Evolutionary conservation across 2,888 invertebrate genomes (phyloP).

Genomic region (Thecocarcelia acutangulata): DNA sequence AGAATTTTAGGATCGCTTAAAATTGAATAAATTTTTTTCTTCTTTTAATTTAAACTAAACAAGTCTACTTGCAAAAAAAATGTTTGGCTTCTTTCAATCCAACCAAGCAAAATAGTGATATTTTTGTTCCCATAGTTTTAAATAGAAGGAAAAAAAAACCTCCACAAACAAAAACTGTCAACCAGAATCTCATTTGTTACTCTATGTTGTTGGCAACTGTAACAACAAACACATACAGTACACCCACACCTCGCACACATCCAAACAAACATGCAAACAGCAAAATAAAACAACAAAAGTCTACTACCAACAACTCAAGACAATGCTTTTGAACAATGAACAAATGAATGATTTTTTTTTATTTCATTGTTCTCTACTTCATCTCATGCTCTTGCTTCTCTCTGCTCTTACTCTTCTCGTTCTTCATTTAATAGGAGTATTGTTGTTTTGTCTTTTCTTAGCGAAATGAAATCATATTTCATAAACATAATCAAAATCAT

Average conservation of each 20-base stretch:
- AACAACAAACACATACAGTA: conserved; percentile 35
- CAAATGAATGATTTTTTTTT: conserved; percentile 69
- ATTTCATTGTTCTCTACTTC: conserved; percentile 70
- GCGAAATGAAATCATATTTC: conserved; percentile 73
- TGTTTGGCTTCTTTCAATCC: conserved; percentile 47
- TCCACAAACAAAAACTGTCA: conserved; percentile 75
- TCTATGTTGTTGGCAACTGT: conserved; percentile 74
- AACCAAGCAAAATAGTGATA: conserved; percentile 63
- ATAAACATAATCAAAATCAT: conserved; percentile 68
- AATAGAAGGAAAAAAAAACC: conserved; percentile 22
- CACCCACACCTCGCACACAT: conserved; percentile 3
- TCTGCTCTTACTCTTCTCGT: conserved; percentile 22
- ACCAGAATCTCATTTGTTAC: conserved; percentile 80
- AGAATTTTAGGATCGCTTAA: too few species aligned
- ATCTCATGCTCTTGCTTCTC: conserved; percentile 22
- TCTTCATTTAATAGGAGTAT: conserved; percentile 40
- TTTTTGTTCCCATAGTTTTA: background rate
- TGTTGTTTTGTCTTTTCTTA: conserved; percentile 72
- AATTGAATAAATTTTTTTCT: too few species aligned
- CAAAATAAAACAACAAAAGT: conserved; percentile 64
- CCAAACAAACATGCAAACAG: background rate
- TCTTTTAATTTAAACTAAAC: too few species aligned
- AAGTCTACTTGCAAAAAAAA: too few species aligned
- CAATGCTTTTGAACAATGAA: conserved; percentile 71
- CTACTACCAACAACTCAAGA: conserved; percentile 68